Evolutionary conservation across 2,888 invertebrate genomes (phyloP).

Genomic region (Eupithecia vulgata): DNA sequence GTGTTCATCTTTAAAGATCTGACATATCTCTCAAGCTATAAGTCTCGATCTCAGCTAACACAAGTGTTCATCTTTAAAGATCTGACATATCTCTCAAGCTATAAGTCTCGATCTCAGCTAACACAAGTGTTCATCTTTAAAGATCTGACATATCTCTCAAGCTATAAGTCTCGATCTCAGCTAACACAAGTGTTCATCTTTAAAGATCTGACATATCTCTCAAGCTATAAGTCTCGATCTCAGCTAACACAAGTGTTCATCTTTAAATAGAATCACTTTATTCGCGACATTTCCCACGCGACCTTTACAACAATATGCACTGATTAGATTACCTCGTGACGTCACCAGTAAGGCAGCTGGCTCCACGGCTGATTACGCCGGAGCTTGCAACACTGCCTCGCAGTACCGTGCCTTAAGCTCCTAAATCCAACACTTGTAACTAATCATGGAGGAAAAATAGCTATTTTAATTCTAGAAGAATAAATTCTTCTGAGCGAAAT

Average conservation of each 20-base stretch:
- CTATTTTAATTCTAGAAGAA: constrained; percentile 27
- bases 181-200: too few species aligned
- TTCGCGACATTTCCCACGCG: neutral
- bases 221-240: neutral
- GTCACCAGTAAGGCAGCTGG: constrained; percentile 15
- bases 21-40: too few species aligned
- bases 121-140: too few species aligned
- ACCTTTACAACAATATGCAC: neutral
- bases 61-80: too few species aligned
- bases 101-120: too few species aligned
- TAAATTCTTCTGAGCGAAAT: constrained; percentile 5
- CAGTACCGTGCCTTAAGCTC: constrained; percentile 17
- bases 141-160: too few species aligned
- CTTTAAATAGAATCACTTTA: constrained; percentile 19
- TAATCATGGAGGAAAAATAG: constrained; percentile 29
- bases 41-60: too few species aligned
- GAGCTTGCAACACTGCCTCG: neutral
- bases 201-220: neutral
- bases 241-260: neutral
- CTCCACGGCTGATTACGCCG: constrained; percentile 13
- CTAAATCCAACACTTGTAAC: constrained; percentile 31
- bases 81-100: too few species aligned
- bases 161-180: too few species aligned
- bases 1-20: too few species aligned
- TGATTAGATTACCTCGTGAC: constrained; percentile 32